These are phyloP conservation scores for Neodon shergylaensis DNA, from an alignment of 2,113 vertebrate genomes.

Conservation along the genomic window DNA sequence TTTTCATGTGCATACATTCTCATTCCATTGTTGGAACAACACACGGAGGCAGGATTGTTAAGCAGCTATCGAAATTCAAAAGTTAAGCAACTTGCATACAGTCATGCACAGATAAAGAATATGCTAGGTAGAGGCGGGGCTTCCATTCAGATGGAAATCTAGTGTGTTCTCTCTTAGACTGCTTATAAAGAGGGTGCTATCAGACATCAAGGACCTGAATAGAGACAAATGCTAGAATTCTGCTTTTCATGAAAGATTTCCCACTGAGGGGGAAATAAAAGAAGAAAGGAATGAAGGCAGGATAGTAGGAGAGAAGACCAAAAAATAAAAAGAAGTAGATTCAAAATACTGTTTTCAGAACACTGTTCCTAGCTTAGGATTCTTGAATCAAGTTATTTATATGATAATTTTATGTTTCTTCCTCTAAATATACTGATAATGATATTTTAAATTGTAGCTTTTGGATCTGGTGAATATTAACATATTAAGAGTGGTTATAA, in stretches of 20 bases:
- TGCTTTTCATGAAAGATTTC: not conserved
- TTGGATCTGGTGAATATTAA: constrained; percentile 47
- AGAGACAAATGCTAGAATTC: not conserved
- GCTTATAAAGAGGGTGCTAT: rapidly evolving
- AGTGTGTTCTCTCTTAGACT: not conserved
- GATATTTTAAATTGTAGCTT: constrained; percentile 1
- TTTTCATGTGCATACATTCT: not conserved
- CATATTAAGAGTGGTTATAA: not conserved
- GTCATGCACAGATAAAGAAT: not conserved
- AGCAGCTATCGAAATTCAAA: not conserved
- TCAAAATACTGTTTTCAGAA: not conserved
- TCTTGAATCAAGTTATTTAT: constrained; percentile 24
- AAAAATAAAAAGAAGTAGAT: not conserved
- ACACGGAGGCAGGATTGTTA: not conserved
- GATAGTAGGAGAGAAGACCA: not conserved
- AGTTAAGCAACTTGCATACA: not conserved
- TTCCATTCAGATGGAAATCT: not conserved
- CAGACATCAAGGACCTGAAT: not conserved
- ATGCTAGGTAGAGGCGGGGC: not conserved
- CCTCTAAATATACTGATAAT: constrained; percentile 40
- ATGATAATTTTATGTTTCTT: constrained; percentile 10
- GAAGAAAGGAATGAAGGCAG: not conserved
- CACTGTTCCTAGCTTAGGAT: not conserved
- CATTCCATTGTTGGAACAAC: constrained; percentile 15
- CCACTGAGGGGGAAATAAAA: rapidly evolving